A percentile compares a stretch with the other conserved stretches of the same genome.
Evolutionary conservation across 37 sponge, comb jelly and placozoan genomes (phyloP).

Genomic region (Ephydatia muelleri): DNA sequence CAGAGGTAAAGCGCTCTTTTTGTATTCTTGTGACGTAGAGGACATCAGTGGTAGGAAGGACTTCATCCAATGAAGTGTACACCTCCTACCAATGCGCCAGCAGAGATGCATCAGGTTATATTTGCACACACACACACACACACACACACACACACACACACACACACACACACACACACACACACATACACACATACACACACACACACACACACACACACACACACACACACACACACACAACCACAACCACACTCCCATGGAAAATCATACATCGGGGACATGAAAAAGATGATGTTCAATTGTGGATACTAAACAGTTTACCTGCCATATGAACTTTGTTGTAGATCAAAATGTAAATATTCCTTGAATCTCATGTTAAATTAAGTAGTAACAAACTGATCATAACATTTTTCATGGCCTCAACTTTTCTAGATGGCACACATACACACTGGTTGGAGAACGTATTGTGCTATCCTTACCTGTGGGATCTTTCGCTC

Average conservation of each 20-base stretch:
- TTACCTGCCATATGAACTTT: too few relatives aligned
- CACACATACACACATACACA: neutral
- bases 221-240: constrained; percentile 2
- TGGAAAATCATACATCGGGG: too few relatives aligned
- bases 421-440: neutral
- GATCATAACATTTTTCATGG: too few relatives aligned
- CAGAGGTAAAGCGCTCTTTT: constrained; percentile 85
- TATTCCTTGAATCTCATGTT: neutral
- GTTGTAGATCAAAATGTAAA: neutral
- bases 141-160: neutral
- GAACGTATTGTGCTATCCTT: neutral
- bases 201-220: constrained; percentile 7
- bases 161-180: neutral
- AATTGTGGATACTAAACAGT: too few relatives aligned
- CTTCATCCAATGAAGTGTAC: constrained; percentile 75
- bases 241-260: neutral
- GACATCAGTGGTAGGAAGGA: constrained; percentile 90
- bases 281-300: too few relatives aligned
- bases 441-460: too few relatives aligned
- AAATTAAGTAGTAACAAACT: too few relatives aligned
- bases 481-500: constrained; percentile 82
- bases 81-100: constrained; percentile 30
- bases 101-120: neutral
- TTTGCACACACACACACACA: neutral
- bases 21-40: constrained; percentile 98